Conservation (phyloP, 2,113 vertebrate species). For the Tragelaphus strepsiceros region DNA sequence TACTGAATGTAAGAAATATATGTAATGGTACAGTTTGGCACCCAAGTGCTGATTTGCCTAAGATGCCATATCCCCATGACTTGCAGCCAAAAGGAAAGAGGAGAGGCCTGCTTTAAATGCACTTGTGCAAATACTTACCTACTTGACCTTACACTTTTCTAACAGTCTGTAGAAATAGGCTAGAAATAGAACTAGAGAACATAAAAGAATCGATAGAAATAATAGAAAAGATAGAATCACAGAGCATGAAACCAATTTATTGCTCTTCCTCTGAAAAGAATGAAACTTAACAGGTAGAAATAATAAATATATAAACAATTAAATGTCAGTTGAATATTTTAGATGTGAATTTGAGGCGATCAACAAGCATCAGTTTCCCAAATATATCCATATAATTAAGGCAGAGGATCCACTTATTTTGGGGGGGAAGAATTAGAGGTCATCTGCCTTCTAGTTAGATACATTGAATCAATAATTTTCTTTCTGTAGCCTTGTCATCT, state of each 20-base stretch:
- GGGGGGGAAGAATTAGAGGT: background rate
- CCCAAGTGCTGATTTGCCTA: constrained; percentile 51
- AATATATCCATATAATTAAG: constrained; percentile 37
- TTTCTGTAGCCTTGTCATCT: constrained; percentile 27
- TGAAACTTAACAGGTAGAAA: background rate
- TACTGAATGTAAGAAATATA: background rate
- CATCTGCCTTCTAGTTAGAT: background rate
- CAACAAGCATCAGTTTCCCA: constrained; percentile 5
- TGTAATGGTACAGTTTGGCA: constrained; percentile 42
- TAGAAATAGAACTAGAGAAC: background rate
- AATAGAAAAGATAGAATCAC: background rate
- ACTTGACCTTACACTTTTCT: constrained; percentile 54
- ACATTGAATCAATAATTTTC: constrained; percentile 33
- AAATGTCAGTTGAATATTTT: constrained; percentile 38
- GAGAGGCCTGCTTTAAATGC: constrained; percentile 48
- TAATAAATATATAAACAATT: background rate
- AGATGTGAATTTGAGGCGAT: background rate
- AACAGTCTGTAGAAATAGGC: background rate
- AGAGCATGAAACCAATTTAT: background rate
- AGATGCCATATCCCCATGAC: constrained; percentile 14
- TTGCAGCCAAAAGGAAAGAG: constrained; percentile 36
- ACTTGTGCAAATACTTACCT: constrained; percentile 40
- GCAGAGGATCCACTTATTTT: background rate
- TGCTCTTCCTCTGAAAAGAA: background rate
- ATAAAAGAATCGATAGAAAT: background rate